Evolutionary conservation across 2,113 vertebrate species (phyloP), one percentile per base, ranked within the genome.

Genomic region (Chrysochloris asiatica): DNA sequence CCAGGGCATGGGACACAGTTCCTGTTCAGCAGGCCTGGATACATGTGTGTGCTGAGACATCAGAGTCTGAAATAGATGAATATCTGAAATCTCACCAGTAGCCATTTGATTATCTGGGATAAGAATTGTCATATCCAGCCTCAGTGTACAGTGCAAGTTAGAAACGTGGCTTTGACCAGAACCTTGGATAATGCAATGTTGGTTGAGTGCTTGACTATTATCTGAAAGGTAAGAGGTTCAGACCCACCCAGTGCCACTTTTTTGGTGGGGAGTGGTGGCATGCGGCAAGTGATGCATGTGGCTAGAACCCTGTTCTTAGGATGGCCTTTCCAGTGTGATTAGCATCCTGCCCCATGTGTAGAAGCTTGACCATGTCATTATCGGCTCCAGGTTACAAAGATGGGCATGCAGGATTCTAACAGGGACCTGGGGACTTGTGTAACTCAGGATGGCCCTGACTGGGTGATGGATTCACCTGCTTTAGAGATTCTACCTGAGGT

Each of bases 331-430:
- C 2, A 6, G 17, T 16, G 17, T n/a, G 75, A 61, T 3, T 45
- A 38, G 8, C 6, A 19, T 0, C 22, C 76, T 21, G 33, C 12
- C 2, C 61, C 6, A 2, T 6, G 14, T 3, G 2, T 5, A 33
- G 71, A 56, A 3, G 22, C 22, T 14, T 0, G 1, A 43, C 13
- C 16, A 7, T 26, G 45, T 36, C 8, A 38, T 50, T 24, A 26
- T 56, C n/a, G 13, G 73, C 3, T 47, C 21, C 41, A 52, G 48
- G 50, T 33, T 45, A 38, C 65, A 38, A 4, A 36, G 28, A 12
- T 2, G 2, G n/a, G 41, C 11, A 26, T 0, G 6, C 22, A 2
- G 13, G 11, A 22, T 16, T 11, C 36, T 33, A 59, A 2, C 38
- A 17, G 47, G n/a, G 28, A 19, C 63, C 61, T 43, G 38, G 22